Evolutionary conservation across 1,140 invertebrate species (phyloP), one percentile per base, ranked within the genome.

Genomic region (Helicoverpa zea): DNA sequence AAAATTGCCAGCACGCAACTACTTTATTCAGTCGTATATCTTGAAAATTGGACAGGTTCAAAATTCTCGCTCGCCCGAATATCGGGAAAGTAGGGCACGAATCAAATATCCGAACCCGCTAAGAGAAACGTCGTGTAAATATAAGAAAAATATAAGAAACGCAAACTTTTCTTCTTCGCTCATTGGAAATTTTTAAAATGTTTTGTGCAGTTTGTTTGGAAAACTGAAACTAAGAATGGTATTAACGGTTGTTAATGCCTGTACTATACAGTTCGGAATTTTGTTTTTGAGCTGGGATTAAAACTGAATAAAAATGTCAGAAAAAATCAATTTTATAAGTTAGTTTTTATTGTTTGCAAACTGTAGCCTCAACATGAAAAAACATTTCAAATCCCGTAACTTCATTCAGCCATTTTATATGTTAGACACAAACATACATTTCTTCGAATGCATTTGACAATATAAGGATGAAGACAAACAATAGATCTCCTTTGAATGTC

Each of bases 41-140:
- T 43, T 73, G 5, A 73, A 43, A 73, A 73, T 73, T 73, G 70
- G 70, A 35, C 70, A 58, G 52, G 52, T 73, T 73, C 70, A 73
- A 58, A 73, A 73, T 43, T 73, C 52, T 56, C 70, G 49, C 68
- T 72, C 14, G 49, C 29, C 30, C 13, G 52, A 58, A 73, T 73
- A 58, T 73, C 49, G 29, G 52, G 12, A 73, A 73, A 73, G 52
- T 73, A 58, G 70, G 70, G 29, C 70, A 29, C 54, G 54, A 73
- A 43, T 73, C 70, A n/a, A 58, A 73, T 73, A 73, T 58, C 47
- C 23, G 18, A 58, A 58, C 70, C 54, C 16, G 49, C 4, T 58
- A 35, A 73, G 70, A 73, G 29, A 73, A 73, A 68, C 64, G 70
- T 12, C 14, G 47, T 16, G 52, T 56, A 56, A 73, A 56, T 73